Conservation (phyloP, 2,797 vertebrate species). For the Gallinago nigripennis region DNA sequence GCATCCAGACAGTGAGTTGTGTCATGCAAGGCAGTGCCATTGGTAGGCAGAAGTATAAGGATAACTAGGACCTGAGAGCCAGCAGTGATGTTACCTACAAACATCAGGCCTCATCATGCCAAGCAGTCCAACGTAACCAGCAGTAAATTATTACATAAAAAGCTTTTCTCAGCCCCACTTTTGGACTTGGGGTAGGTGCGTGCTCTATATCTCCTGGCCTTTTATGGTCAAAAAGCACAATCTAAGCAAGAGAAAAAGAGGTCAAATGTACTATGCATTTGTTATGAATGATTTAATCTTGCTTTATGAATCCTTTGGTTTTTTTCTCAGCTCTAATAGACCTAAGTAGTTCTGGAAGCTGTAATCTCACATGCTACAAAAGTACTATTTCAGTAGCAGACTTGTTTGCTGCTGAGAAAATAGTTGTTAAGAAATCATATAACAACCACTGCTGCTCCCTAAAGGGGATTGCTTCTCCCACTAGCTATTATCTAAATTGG, state of each 20-base stretch:
- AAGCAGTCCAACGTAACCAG: not conserved
- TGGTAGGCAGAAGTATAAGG: not conserved
- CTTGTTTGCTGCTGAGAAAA: conserved; percentile 63
- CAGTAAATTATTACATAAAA: not conserved
- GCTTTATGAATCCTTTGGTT: not conserved
- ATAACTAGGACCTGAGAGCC: not conserved
- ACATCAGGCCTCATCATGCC: not conserved
- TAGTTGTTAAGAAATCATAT: conserved; percentile 67
- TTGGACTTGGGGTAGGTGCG: fast-evolving
- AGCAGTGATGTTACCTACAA: not conserved
- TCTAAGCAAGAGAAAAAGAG: not conserved
- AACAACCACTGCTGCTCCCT: conserved; percentile 68
- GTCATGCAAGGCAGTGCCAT: not conserved
- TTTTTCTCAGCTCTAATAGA: not conserved
- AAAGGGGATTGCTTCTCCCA: conserved; percentile 69
- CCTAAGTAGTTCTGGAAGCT: not conserved
- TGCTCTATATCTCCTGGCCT: not conserved
- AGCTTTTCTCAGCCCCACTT: not conserved
- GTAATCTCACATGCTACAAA: not conserved
- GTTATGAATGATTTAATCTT: not conserved
- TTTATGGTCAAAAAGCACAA: not conserved
- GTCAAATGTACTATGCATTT: not conserved
- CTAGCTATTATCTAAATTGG: conserved; percentile 74
- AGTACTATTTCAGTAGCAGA: conserved; percentile 34
- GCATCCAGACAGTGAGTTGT: not conserved